Evolutionary conservation across 2,888 invertebrate genomes (phyloP).

Genomic region (Sabatieria punctata): DNA sequence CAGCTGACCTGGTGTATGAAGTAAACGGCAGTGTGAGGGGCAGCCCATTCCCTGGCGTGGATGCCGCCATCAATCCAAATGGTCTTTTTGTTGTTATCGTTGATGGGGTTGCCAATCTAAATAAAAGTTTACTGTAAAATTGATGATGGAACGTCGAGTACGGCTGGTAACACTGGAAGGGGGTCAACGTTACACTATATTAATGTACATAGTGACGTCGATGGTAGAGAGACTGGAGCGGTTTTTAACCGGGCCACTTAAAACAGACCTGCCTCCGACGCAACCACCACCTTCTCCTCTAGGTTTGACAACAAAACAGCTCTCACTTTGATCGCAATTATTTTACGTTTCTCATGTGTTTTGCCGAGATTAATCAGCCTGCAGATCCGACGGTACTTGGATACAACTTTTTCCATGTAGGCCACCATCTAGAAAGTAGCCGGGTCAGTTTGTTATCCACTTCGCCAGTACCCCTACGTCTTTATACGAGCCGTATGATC

Average conservation of each 20-base stretch:
- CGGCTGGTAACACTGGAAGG: no score
- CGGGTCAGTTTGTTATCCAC: no score
- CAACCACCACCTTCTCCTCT: no score
- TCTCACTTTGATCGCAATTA: no score
- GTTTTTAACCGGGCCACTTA: no score
- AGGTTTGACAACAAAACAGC: no score
- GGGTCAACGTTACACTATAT: no score
- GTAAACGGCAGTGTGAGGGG: slow-evolving; percentile 28
- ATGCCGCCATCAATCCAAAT: slow-evolving; percentile 31
- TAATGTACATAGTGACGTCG: no score
- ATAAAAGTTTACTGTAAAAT: no score
- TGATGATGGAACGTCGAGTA: no score
- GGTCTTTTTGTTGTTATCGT: slow-evolving; percentile 17
- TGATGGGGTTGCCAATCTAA: slow-evolving; percentile 19
- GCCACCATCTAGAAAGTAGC: slow-evolving; percentile 15
- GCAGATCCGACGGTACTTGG: slow-evolving; percentile 19
- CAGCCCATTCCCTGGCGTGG: slow-evolving; percentile 29
- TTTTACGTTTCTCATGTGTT: slow-evolving; percentile 24
- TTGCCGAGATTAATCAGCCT: slow-evolving; percentile 24
- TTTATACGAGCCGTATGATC: neutral
- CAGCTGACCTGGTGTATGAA: slow-evolving; percentile 27
- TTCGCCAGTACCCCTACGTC: neutral
- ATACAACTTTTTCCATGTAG: slow-evolving; percentile 24
- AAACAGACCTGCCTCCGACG: no score
- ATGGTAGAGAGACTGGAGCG: no score